Base-by-base conservation (phyloP, 1,140 invertebrate species). In the Sesamia nonagrioides region DNA sequence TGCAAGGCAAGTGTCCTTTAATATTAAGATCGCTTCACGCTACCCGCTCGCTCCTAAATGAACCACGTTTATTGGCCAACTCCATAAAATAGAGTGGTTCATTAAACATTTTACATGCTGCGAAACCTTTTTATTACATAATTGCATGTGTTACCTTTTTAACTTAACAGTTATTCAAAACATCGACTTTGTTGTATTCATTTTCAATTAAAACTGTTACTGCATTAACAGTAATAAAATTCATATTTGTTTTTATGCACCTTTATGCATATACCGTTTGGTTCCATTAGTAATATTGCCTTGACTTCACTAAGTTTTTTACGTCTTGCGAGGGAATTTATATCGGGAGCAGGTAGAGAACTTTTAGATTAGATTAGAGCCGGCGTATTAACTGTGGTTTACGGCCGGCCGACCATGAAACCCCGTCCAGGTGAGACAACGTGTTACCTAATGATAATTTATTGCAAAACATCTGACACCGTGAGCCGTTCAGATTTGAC, bases 361-460 rank as follows among this genome's bases (percentile, higher is more conserved):
- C 42, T 89, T 85, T 90, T 85, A 89, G 83, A 89, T 92, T 88
- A 88, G 86, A 91, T 90, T 89, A 85, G 85, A 80, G 80, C 63
- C 80, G 81, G 68, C 82, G 83, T 87, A 86, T 87, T 88, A 85
- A 86, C 74, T 56, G 80, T 83, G 82, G 78, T 89, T 90, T 90
- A 89, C 82, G 84, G 86, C 76, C 71, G 73, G 50, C 77, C 56
- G 82, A 77, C 82, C 87, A 86, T 93, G 90, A 91, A 91, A 87
- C 81, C 75, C 75, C 74, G 82, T 88, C 77, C 86, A 83, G 81
- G 80, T 83, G 86, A 86, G 86, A 86, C 84, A 88, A 88, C 84
- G 87, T 89, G 91, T 91, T 92, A 90, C 86, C 91, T 90, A 89
- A 92, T 90, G 85, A 86, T 90, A 91, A 93, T 93, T 90, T 92